Evolutionary conservation across 2,113 vertebrate species (phyloP), one percentile per base, ranked within the genome.

Genomic region (Periophthalmodon schlosseri): DNA sequence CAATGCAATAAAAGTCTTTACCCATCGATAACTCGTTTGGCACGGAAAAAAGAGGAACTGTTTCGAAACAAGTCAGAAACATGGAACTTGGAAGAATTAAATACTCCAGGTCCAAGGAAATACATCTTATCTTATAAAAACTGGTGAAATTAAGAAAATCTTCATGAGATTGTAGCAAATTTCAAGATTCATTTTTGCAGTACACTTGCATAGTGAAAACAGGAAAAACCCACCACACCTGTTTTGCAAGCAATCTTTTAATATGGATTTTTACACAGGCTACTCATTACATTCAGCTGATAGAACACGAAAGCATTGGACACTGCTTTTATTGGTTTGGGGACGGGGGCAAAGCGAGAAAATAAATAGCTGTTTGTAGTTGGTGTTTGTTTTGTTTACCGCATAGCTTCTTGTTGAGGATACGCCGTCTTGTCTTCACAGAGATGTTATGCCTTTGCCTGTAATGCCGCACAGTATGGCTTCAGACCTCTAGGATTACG

Each of bases 201-300:
- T 50, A 13, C 64, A 77, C 67, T 70, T 64, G 65, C 68, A 73
- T 83, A 79, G 82, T 20, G 52, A n/a, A n/a, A n/a, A n/a, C 65
- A 36, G 50, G 73, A 70, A 83, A 66, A 82, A 21, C 20, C 7
- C 76, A 69, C 61, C 75, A 61, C 58, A 14, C 75, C 83, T 70
- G 69, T 78, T 67, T 80, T 78, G 65, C 39, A 36, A 65, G 68
- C 69, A 52, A 68, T 78, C 67, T 73, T 64, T 67, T 69, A 20
- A 76, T 82, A 86, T 79, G 28, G 83, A 80, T 83, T 85, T 82
- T 72, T 76, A 52, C 69, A 3, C 10, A 61, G 33, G 61, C 73
- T 70, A 60, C 74, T 86, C 79, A 88, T 87, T 86, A 87, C 14
- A 61, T 21, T 28, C 57, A 33, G 72, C 80, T 73, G 74, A 82